These are phyloP conservation scores for Heteromyza rotundicornis DNA, from an alignment of 2,888 invertebrate species.

Conservation along the genomic window DNA sequence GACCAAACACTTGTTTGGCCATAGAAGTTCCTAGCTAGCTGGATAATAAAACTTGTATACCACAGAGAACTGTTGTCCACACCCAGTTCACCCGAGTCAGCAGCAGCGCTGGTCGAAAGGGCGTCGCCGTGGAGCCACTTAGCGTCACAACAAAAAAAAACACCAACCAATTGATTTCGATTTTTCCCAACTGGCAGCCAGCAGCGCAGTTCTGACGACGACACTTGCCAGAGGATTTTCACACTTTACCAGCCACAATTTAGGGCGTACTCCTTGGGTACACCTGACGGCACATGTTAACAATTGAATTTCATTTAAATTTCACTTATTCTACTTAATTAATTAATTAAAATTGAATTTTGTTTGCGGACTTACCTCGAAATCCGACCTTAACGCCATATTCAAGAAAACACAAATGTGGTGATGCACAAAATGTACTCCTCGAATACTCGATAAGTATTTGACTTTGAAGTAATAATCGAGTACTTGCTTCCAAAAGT, in stretches of 20 bases:
- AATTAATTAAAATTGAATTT: constrained; percentile 31
- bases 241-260: background rate
- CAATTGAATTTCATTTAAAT: constrained; percentile 37
- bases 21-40: no score
- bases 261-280: background rate
- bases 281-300: constrained; percentile 31
- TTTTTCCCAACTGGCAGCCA: constrained; percentile 9
- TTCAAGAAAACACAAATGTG: constrained; percentile 43
- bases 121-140: constrained; percentile 25
- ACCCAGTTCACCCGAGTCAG: no score
- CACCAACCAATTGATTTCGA: constrained; percentile 1
- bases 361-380: constrained; percentile 56
- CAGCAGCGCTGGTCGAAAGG: no score
- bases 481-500: no score
- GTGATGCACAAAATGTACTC: no score
- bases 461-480: no score
- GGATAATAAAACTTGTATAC: no score
- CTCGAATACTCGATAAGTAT: background rate
- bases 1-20: no score
- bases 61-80: no score
- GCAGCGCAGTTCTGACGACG: constrained; percentile 13
- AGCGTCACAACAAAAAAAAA: background rate
- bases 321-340: constrained; percentile 39
- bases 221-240: constrained; percentile 10
- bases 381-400: constrained; percentile 62